A percentile compares a stretch with the other conserved stretches of the same genome.
These are phyloP conservation scores for Ischnus inquisitorius DNA, from an alignment of 2,888 invertebrate species.

Conservation along the genomic window DNA sequence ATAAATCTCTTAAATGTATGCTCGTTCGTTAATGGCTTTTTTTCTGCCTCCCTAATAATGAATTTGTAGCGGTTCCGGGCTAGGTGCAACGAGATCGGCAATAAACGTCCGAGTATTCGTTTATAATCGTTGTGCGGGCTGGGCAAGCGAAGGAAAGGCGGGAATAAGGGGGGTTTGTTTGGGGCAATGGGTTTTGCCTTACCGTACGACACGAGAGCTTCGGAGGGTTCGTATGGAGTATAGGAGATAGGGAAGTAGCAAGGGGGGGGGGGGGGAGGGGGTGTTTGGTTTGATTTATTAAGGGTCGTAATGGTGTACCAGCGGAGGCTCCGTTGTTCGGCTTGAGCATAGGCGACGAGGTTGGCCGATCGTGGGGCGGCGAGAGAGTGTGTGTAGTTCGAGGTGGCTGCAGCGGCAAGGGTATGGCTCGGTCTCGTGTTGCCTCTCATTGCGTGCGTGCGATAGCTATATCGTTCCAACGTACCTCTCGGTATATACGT, in stretches of 20 bases:
- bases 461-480: conserved; percentile 22
- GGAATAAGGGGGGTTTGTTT: not conserved
- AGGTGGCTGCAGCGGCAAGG: not conserved
- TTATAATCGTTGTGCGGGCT: conserved; percentile 59
- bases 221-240: conserved; percentile 38
- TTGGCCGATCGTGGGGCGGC: conserved; percentile 36
- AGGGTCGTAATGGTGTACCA: conserved; percentile 76
- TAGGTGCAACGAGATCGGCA: conserved; percentile 57
- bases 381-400: conserved; percentile 23
- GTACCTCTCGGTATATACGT: not conserved
- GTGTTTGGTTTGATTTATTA: conserved; percentile 79
- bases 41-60: conserved; percentile 62
- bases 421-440: conserved; percentile 48
- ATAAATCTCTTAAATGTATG: conserved; percentile 54
- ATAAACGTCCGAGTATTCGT: conserved; percentile 71
- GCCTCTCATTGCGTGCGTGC: conserved; percentile 56
- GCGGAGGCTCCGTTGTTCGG: conserved; percentile 67
- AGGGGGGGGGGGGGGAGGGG: conserved; percentile 46
- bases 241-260: conserved; percentile 23
- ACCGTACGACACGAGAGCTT: conserved; percentile 42
- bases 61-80: conserved; percentile 37
- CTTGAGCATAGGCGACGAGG: conserved; percentile 59
- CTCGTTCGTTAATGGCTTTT: conserved; percentile 19
- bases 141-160: not conserved
- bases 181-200: conserved; percentile 18